These are phyloP conservation scores for Alethe diademata DNA, from an alignment of 2,113 vertebrate species.

Conservation along the genomic window DNA sequence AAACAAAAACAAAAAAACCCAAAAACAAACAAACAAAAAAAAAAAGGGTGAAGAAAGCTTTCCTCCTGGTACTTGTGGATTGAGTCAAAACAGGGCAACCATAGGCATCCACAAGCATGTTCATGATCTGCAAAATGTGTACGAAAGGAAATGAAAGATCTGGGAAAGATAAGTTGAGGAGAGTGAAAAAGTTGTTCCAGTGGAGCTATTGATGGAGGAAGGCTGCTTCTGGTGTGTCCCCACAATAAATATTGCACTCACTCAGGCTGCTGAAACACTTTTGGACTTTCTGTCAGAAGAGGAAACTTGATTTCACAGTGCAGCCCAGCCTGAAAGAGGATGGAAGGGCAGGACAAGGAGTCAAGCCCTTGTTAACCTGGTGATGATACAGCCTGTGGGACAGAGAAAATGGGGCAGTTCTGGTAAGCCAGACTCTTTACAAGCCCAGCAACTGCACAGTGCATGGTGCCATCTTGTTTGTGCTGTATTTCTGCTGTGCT, in stretches of 20 bases:
- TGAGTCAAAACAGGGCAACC: background rate
- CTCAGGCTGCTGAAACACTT: accelerated
- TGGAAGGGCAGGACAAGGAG: background rate
- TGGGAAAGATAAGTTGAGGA: background rate
- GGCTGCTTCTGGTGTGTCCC: background rate
- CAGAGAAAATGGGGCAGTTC: background rate
- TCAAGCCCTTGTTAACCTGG: background rate
- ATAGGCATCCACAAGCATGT: background rate
- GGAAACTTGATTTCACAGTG: background rate
- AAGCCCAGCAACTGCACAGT: background rate
- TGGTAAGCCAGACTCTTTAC: background rate
- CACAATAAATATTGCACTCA: background rate
- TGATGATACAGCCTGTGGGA: background rate
- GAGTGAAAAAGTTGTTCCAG: background rate
- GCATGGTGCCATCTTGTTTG: background rate
- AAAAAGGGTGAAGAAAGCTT: background rate
- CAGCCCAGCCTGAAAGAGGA: background rate
- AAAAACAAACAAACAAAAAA: background rate
- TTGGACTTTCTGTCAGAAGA: background rate
- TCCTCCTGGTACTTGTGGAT: background rate
- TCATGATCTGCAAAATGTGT: background rate
- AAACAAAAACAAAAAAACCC: no score
- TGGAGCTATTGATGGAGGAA: background rate
- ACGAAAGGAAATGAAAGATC: background rate
- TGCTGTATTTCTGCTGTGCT: background rate